Base-by-base conservation (phyloP, 2,797 vertebrate species). In the Poeciliopsis paucimaculata region DNA sequence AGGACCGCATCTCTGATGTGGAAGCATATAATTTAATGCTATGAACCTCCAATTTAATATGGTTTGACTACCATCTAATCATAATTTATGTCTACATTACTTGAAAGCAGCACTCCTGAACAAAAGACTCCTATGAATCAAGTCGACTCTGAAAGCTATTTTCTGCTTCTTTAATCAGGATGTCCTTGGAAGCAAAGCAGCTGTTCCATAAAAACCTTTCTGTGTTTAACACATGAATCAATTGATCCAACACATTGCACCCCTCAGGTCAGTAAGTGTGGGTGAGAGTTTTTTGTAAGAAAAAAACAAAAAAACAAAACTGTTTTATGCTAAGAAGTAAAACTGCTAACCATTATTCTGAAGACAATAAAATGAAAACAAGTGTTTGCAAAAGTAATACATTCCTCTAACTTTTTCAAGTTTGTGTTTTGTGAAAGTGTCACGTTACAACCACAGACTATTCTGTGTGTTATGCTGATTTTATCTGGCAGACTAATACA, bases 81-180 rank as follows among this genome's bases (percentile, higher is more conserved):
- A 51, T 73, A 66, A 43, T 26, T 79, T 23, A 10, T 66, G 11
- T 31, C 23, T 5, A 45, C 62, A n/a, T 55, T 75, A 7, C 78
- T 55, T 43, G 46, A 57, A 75, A 53, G 41, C 20, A 46, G n/a
- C 16, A 49, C 23, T 70, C 28, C 20, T 70, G 47, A 74, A 64
- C 47, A 71, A 31, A 26, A 68, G 28, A 41, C 45, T 39, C 20
- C 23, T 47, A 45, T 73, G 43, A 53, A 68, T 75, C 47, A 57
- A 36, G 5, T 70, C 18, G 20, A 16, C 62, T 57, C 73, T 70
- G 64, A 49, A 28, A 34, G 73, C 43, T 75, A 53, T 34, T 75
- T 71, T 70, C 73, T 71, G 73, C 73, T 60, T 68, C 49, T n/a
- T 34, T 39, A 75, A 75, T 45, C 72, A 26, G 20, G 26, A 75